Conservation (phyloP, 1,140 invertebrate genomes). For the Zaprionus nigranus region DNA sequence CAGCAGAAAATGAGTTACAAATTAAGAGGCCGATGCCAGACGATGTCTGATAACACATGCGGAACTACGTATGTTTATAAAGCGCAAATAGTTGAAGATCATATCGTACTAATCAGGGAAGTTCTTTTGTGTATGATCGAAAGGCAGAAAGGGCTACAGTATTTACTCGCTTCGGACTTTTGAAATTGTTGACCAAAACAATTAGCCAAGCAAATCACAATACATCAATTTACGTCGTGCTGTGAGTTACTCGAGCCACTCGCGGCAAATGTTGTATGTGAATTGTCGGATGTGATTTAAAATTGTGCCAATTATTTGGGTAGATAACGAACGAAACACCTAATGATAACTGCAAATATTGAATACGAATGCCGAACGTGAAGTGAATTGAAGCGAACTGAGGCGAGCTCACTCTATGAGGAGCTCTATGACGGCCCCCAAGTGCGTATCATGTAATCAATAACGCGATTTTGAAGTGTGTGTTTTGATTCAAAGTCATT, state of each 20-base stretch:
- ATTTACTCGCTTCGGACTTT: constrained; percentile 14
- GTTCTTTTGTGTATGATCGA: background rate
- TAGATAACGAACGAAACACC: constrained; percentile 35
- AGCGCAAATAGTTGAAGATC: background rate
- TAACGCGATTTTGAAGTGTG: constrained; percentile 3
- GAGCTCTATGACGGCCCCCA: background rate
- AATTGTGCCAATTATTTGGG: constrained; percentile 75
- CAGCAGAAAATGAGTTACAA: constrained; percentile 38
- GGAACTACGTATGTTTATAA: constrained; percentile 29
- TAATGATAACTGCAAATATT: constrained; percentile 67
- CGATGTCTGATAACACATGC: constrained; percentile 35
- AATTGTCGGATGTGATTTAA: constrained; percentile 47
- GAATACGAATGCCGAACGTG: background rate
- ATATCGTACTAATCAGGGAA: background rate
- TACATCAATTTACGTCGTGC: constrained; percentile 74
- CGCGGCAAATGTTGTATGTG: constrained; percentile 12
- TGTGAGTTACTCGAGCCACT: constrained; percentile 45
- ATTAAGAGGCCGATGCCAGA: constrained; percentile 44
- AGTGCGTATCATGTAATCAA: constrained; percentile 16
- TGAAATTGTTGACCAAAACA: constrained; percentile 66
- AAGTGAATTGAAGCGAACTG: constrained; percentile 10
- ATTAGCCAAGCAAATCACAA: constrained; percentile 75
- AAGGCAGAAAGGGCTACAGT: constrained; percentile 24
- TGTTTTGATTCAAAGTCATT: constrained; percentile 6
- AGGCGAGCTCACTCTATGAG: background rate